These are phyloP conservation scores for Teleopsis dalmanni DNA, from an alignment of 1,140 invertebrate genomes.

Conservation along the genomic window DNA sequence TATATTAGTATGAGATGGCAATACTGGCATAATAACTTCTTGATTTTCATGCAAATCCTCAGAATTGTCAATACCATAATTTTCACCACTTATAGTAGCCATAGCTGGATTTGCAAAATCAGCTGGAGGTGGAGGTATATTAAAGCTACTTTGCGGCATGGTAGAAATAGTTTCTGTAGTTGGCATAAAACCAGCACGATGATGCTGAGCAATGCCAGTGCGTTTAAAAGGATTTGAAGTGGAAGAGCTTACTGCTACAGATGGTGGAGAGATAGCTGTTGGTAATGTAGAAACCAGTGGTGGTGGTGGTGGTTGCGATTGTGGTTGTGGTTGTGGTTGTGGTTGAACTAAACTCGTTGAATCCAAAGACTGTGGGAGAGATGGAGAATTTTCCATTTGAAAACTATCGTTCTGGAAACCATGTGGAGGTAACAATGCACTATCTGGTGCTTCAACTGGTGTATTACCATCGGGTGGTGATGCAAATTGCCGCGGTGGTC, in stretches of 20 bases:
- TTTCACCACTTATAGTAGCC: background rate
- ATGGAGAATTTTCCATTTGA: background rate
- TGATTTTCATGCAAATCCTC: conserved; percentile 50
- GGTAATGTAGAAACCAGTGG: conserved; percentile 11
- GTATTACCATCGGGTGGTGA: conserved; percentile 11
- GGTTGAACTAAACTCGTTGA: conserved; percentile 5
- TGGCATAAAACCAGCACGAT: conserved; percentile 36
- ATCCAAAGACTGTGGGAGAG: background rate
- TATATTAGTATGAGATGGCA: background rate
- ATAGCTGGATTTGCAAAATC: conserved; percentile 17
- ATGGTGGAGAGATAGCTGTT: conserved; percentile 7
- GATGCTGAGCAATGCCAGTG: conserved; percentile 32
- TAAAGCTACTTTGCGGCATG: conserved; percentile 11
- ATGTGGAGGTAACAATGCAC: conserved; percentile 13
- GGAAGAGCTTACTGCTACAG: conserved; percentile 3
- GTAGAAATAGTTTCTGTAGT: conserved; percentile 12
- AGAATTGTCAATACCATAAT: conserved; percentile 54
- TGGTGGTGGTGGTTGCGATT: conserved; percentile 5
- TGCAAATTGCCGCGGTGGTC: conserved; percentile 15
- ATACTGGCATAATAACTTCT: conserved; percentile 9
- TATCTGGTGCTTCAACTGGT: conserved; percentile 1
- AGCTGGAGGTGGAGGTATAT: conserved; percentile 14
- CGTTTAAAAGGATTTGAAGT: conserved; percentile 43
- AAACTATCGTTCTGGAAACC: conserved; percentile 41
- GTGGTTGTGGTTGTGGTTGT: conserved; percentile 1